A percentile compares a stretch with the other conserved stretches of the same genome.
phyloP scores from a whole-genome alignment of 1,140 invertebrate genomes.

The Patella vulgata region DNA sequence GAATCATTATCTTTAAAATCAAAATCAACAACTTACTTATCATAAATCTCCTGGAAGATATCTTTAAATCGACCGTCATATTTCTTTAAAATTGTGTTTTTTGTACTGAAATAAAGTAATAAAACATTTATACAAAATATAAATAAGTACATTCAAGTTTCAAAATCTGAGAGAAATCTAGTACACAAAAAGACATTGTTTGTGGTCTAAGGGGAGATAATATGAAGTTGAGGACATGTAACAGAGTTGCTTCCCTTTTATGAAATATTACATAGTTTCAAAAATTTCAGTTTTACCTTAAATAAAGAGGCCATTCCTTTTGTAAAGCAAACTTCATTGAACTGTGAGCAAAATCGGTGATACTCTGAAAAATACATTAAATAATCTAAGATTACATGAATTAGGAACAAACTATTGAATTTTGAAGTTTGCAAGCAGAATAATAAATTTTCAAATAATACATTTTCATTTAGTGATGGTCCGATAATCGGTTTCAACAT shows the following conservation, averaged over 20 bases:
- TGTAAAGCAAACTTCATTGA: constrained; percentile 92
- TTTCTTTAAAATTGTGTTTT: constrained; percentile 97
- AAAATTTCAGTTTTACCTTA: too few relatives aligned
- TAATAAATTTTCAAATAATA: too few relatives aligned
- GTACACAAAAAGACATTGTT: background rate
- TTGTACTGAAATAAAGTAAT: constrained; percentile 75
- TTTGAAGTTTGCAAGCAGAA: too few relatives aligned
- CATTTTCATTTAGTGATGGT: too few relatives aligned
- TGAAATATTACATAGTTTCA: too few relatives aligned
- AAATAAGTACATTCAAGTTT: background rate
- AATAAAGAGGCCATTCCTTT: constrained; percentile 88
- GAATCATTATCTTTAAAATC: too few relatives aligned
- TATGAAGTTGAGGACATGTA: too few relatives aligned
- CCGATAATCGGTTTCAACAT: too few relatives aligned
- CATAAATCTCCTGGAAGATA: constrained; percentile 98
- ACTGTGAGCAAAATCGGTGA: constrained; percentile 90
- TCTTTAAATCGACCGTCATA: constrained; percentile 99
- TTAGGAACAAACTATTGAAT: too few relatives aligned
- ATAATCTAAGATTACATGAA: too few relatives aligned
- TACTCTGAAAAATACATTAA: constrained; percentile 70
- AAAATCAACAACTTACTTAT: too few relatives aligned
- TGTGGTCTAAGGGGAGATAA: background rate
- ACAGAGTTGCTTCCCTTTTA: too few relatives aligned
- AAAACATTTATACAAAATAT: background rate
- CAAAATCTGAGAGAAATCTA: background rate